A percentile compares a stretch with the other conserved stretches of the same genome.
Conservation (phyloP, 2,113 vertebrate species). For the Ceyx cyanopectus region DNA sequence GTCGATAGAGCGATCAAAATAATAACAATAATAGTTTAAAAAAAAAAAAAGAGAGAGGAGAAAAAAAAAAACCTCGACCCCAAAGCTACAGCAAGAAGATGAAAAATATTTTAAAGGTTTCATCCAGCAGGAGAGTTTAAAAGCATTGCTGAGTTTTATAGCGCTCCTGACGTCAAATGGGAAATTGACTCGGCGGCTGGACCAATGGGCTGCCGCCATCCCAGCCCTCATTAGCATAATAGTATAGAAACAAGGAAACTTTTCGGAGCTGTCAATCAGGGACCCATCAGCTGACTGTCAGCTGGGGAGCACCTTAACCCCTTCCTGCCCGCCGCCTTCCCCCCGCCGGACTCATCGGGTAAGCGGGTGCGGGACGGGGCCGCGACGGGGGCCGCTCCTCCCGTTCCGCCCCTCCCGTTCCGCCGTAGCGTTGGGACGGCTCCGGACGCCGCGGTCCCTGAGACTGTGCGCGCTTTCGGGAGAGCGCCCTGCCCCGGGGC, state of each 20-base stretch:
- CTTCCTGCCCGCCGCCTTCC: conserved; percentile 41
- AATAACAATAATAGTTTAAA: neutral
- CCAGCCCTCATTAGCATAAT: conserved; percentile 90
- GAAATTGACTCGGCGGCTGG: conserved; percentile 85
- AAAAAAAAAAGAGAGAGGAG: neutral
- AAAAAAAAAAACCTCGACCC: conserved; percentile 1
- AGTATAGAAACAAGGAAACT: conserved; percentile 89
- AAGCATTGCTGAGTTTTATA: conserved; percentile 97
- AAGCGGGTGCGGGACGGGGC: neutral
- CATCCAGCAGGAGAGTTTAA: conserved; percentile 96
- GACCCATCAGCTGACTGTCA: conserved; percentile 94
- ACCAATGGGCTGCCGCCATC: conserved; percentile 86
- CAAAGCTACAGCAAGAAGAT: conserved; percentile 72
- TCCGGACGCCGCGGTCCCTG: neutral
- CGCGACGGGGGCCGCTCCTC: neutral
- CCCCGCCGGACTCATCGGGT: neutral
- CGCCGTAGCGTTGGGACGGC: neutral
- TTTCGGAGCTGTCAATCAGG: conserved; percentile 90
- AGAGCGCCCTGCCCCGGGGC: neutral
- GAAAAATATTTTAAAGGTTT: conserved; percentile 88
- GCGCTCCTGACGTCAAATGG: conserved; percentile 91
- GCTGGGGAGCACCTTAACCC: conserved; percentile 80
- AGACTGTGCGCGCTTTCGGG: neutral
- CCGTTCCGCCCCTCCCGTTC: neutral
- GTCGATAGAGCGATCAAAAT: conserved; percentile 61